Conservation (phyloP, 2,113 vertebrate genomes). For the Ageneiosus marmoratus region DNA sequence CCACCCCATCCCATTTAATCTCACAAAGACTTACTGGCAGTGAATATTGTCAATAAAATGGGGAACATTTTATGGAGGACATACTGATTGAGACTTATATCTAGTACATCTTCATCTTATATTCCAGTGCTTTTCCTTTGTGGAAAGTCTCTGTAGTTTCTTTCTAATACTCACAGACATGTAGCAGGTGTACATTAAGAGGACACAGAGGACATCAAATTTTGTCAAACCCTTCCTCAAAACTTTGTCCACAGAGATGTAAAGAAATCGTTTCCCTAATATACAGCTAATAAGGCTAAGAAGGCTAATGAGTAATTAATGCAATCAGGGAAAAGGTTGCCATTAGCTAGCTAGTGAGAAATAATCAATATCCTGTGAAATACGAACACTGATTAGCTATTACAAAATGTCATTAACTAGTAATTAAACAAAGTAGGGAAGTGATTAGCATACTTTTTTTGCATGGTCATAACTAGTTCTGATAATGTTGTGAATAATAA, state of each 20-base stretch:
- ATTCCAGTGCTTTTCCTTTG: neutral
- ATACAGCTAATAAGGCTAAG: neutral
- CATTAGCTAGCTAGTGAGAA: neutral
- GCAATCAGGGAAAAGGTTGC: neutral
- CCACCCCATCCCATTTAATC: constrained; percentile 29
- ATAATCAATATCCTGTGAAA: neutral
- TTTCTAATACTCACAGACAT: neutral
- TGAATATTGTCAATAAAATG: constrained; percentile 24
- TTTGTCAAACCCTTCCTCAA: neutral
- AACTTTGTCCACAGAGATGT: neutral
- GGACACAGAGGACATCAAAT: neutral
- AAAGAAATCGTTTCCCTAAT: neutral
- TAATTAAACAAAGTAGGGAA: neutral
- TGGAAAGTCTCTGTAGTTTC: neutral
- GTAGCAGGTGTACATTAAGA: neutral
- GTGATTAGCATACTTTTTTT: neutral
- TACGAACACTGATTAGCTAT: neutral
- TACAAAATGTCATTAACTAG: neutral
- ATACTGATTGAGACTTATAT: constrained; percentile 27
- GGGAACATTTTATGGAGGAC: constrained; percentile 20
- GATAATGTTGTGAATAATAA: no score
- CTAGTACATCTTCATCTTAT: constrained; percentile 5
- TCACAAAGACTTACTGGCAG: constrained; percentile 44
- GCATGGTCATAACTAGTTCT: neutral
- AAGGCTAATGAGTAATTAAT: neutral